Evolutionary conservation across 2,888 invertebrate species (phyloP).

Genomic region (Drosophila limbata): DNA sequence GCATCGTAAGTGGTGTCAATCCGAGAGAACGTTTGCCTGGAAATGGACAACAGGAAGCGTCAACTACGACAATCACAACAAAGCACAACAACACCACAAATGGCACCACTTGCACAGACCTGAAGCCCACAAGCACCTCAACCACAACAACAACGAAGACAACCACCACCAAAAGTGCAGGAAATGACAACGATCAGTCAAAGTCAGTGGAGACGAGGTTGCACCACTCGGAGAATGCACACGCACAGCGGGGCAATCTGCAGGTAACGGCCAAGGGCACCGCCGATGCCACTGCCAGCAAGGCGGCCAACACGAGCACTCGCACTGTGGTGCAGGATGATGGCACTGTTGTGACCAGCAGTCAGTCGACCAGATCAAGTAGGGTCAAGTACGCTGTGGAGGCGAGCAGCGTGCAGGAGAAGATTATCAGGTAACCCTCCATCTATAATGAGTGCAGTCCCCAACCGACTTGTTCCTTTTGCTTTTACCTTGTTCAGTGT

Average conservation of each 20-base stretch:
- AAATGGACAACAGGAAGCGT: background rate
- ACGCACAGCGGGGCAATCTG: constrained; percentile 58
- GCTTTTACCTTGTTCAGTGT: constrained; percentile 23
- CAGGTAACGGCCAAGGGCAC: constrained; percentile 65
- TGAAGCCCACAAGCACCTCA: constrained; percentile 28
- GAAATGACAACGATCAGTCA: constrained; percentile 23
- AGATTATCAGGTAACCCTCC: constrained; percentile 84
- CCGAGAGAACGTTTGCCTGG: background rate
- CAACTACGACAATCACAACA: constrained; percentile 10
- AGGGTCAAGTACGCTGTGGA: constrained; percentile 87
- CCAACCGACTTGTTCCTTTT: background rate
- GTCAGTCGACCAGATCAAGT: constrained; percentile 79
- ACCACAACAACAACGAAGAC: constrained; percentile 37
- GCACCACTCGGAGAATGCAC: constrained; percentile 61
- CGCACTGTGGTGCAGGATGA: constrained; percentile 67
- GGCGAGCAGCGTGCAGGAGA: constrained; percentile 87
- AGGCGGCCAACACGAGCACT: constrained; percentile 56
- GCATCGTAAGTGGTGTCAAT: constrained; percentile 9
- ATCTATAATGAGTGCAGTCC: background rate
- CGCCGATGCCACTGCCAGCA: constrained; percentile 70
- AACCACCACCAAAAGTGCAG: constrained; percentile 23
- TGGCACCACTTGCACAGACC: constrained; percentile 22
- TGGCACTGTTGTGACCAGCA: constrained; percentile 75
- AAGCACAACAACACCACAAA: constrained; percentile 23
- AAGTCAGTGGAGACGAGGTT: constrained; percentile 49